Base-by-base conservation (phyloP, 2,797 vertebrate genomes). In the Peromyscus nudipes region DNA sequence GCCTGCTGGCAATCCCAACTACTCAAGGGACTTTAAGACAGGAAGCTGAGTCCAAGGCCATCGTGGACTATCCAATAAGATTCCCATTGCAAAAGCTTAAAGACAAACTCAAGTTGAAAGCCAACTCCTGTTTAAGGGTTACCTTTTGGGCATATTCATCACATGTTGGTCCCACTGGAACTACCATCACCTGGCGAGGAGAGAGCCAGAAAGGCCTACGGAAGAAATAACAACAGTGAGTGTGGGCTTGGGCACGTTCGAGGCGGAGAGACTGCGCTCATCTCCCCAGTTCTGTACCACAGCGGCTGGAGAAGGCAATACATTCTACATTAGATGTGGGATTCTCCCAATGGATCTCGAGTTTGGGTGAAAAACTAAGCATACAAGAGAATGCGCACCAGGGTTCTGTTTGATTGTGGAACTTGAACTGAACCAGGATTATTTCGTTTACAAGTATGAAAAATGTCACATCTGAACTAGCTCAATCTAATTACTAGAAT, bases 151-250 rank as follows among this genome's bases (percentile, higher is more conserved):
- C 99, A 92, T 99, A 99, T 12, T 99, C 99, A 25, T 99, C 99
- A 97, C 99, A 99, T 0, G 99, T 99, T 29, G 99, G 99, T 98
- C 99, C 99, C 91, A 99, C 99, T 5, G 99, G 99, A 84, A 99
- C 99, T 6, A 99, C 99, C 99, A 99, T 99, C 91, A 99, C 99
- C 97, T 99, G 99, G 96, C 98, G 98, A 65, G 99, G 99, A 81
- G 99, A 99, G 77, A 99, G 98, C 99, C 99, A 99, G 94, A 99
- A 99, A 0, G 99, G 99, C 99, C 99, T 99, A 97, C 21, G 86
- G 90, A 27, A 98, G 94, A 94, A 98, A 96, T 55, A 40, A 97
- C 97, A 6, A 94, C 52, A 62, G 92, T 94, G 64, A 91, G 79
- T 82, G 4, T 0, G 71, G n/a, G 82, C 91, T 69, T 82, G 62